Evolutionary conservation across 2,797 vertebrate species (phyloP).

Genomic region (Bradypodion pumilum): DNA sequence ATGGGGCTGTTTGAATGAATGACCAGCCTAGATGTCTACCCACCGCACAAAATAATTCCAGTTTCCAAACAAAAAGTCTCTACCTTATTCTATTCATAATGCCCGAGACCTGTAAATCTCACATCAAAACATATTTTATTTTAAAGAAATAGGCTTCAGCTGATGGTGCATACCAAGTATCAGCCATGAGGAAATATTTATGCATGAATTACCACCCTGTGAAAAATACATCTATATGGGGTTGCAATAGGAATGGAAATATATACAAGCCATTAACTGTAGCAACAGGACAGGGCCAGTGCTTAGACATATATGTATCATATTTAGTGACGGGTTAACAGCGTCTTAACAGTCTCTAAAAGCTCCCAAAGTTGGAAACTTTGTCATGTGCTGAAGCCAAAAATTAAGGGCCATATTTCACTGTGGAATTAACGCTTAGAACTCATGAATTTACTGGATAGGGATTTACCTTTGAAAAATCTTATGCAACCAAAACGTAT

Average conservation of each 20-base stretch:
- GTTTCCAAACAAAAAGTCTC: constrained; percentile 13
- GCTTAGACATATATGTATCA: constrained; percentile 21
- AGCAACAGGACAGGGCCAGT: background rate
- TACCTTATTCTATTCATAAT: constrained; percentile 32
- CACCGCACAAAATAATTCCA: background rate
- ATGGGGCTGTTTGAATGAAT: too few relatives aligned
- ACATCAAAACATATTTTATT: constrained; percentile 16
- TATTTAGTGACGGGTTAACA: constrained; percentile 49
- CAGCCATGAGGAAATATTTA: constrained; percentile 16
- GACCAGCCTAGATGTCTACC: background rate
- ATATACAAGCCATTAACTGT: constrained; percentile 4
- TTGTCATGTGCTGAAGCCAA: constrained; percentile 43
- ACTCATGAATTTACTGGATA: constrained; percentile 45
- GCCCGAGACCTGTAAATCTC: constrained; percentile 30
- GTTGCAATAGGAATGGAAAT: constrained; percentile 30
- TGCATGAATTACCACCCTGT: constrained; percentile 38
- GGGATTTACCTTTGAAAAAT: constrained; percentile 47
- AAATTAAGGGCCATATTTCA: constrained; percentile 61
- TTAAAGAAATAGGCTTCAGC: background rate
- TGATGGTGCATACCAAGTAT: constrained; percentile 29
- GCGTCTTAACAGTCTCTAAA: constrained; percentile 24
- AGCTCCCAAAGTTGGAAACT: constrained; percentile 43
- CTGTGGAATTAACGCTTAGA: constrained; percentile 47
- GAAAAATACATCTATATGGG: constrained; percentile 26
- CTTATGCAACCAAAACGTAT: constrained; percentile 22